phyloP scores from a whole-genome alignment of 2,113 vertebrate genomes.

The Odontesthes bonariensis region DNA sequence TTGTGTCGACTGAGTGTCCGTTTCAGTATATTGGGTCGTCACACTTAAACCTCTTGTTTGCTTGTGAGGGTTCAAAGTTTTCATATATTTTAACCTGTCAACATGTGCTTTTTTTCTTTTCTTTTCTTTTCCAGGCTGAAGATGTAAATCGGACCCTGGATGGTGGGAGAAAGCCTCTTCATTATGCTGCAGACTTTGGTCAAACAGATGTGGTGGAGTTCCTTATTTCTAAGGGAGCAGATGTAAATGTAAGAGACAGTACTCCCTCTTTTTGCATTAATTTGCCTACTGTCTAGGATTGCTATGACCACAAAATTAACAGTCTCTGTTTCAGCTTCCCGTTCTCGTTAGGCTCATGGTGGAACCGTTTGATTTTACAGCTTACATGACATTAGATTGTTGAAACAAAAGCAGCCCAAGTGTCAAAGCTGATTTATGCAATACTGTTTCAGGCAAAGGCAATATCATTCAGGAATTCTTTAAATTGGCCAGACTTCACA shows the following conservation, averaged over 20 bases:
- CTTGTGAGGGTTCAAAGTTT: neutral
- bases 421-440: neutral
- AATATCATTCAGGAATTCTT: neutral
- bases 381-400: slow-evolving; percentile 1
- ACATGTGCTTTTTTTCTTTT: neutral
- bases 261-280: slow-evolving; percentile 15
- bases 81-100: neutral
- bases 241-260: slow-evolving; percentile 90
- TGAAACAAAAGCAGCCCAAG: neutral
- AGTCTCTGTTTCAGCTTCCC: neutral
- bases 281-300: slow-evolving; percentile 22
- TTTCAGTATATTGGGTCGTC: neutral
- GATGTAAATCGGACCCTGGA: slow-evolving; percentile 93
- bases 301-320: slow-evolving; percentile 8
- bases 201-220: slow-evolving; percentile 91
- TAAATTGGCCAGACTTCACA: neutral
- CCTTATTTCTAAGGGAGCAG: slow-evolving; percentile 93
- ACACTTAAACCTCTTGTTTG: neutral
- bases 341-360: neutral
- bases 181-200: slow-evolving; percentile 94
- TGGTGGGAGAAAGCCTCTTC: slow-evolving; percentile 92
- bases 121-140: slow-evolving; percentile 82
- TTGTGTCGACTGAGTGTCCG: neutral
- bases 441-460: too few species aligned
- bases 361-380: neutral